Conservation (phyloP, 2,797 vertebrate species). For the Pseudochromis fuscus region DNA sequence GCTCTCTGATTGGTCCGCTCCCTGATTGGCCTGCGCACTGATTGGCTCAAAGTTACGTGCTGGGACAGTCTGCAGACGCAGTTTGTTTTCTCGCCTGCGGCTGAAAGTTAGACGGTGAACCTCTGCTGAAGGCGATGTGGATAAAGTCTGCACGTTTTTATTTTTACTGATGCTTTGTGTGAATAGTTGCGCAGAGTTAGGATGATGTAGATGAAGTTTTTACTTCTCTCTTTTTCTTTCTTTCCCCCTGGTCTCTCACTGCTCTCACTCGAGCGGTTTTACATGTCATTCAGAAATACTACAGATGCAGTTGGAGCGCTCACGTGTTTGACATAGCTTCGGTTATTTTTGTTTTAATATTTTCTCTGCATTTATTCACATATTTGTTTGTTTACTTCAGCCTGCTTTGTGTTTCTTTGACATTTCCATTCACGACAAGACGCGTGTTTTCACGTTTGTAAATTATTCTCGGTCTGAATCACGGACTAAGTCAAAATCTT, state of each 20-base stretch:
- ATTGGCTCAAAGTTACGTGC: constrained; percentile 75
- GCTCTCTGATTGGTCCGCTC: constrained; percentile 61
- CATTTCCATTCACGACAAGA: background rate
- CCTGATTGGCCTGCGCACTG: constrained; percentile 72
- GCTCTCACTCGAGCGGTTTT: constrained; percentile 18
- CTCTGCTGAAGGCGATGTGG: constrained; percentile 65
- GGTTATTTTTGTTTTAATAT: background rate
- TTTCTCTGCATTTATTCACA: background rate
- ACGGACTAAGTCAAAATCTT: constrained; percentile 23
- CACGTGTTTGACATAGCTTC: constrained; percentile 63
- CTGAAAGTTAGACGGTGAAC: constrained; percentile 40
- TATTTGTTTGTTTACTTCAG: background rate
- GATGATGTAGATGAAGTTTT: background rate
- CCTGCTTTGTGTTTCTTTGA: background rate
- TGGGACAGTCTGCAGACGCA: constrained; percentile 19
- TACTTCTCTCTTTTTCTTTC: background rate
- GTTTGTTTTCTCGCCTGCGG: constrained; percentile 75
- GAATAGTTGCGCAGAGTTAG: background rate
- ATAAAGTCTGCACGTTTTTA: constrained; percentile 5
- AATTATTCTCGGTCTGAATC: constrained; percentile 8
- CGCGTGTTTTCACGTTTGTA: background rate
- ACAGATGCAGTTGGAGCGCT: constrained; percentile 44
- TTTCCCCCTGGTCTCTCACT: background rate
- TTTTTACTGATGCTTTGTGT: background rate
- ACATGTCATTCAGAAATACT: constrained; percentile 72